phyloP scores from a whole-genome alignment of 2,888 invertebrate genomes.

The Melieria omissa region DNA sequence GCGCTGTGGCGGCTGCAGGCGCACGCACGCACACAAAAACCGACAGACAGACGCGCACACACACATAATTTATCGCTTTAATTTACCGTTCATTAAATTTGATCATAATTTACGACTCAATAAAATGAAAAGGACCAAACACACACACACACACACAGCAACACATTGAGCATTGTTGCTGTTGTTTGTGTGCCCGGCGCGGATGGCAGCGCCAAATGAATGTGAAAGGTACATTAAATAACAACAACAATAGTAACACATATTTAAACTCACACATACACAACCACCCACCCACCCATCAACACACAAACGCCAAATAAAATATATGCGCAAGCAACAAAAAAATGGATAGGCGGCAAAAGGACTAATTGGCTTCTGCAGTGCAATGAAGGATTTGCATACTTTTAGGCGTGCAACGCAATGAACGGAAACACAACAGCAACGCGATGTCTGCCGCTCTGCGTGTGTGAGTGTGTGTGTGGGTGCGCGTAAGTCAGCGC shows the following conservation, averaged over 20 bases:
- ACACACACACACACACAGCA: background rate
- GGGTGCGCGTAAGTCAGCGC: background rate
- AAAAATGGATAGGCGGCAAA: background rate
- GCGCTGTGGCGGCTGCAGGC: conserved; percentile 3
- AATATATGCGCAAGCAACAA: background rate
- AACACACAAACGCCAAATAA: no score
- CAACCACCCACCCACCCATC: no score
- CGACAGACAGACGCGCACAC: background rate
- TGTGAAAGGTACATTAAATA: no score
- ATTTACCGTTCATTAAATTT: conserved; percentile 34
- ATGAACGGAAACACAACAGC: conserved; percentile 2
- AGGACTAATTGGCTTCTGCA: background rate
- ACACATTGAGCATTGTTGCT: background rate
- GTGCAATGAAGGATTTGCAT: conserved; percentile 14
- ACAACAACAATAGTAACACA: no score
- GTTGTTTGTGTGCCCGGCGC: no score
- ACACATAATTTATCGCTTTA: conserved; percentile 29
- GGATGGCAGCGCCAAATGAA: no score
- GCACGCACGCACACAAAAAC: background rate
- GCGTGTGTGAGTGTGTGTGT: conserved; percentile 2
- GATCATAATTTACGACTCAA: conserved; percentile 36
- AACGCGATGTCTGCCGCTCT: background rate
- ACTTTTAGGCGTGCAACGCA: background rate
- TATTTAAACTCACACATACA: no score
- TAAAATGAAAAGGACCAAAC: conserved; percentile 21